phyloP scores from a whole-genome alignment of 1,140 invertebrate species.

The Argopecten irradians region DNA sequence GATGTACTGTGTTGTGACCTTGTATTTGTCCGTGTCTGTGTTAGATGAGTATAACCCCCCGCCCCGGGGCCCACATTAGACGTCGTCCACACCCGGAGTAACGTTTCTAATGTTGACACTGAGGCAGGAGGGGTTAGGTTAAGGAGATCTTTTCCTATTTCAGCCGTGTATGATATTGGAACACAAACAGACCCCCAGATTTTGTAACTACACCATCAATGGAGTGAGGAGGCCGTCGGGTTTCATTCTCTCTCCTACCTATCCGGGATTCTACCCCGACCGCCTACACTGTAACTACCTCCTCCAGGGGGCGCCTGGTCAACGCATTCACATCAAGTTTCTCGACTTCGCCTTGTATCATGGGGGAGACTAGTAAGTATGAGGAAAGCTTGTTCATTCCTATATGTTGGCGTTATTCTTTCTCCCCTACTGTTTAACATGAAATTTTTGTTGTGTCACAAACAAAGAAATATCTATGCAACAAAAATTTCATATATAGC shows the following conservation, averaged over 20 bases:
- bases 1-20: background rate
- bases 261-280: constrained; percentile 99
- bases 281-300: constrained; percentile 94
- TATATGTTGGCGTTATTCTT: background rate
- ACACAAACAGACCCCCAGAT: constrained; percentile 81
- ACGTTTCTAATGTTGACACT: background rate
- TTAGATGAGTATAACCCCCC: background rate
- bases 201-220: constrained; percentile 77
- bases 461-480: background rate
- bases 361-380: constrained; percentile 95
- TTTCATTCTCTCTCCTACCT: constrained; percentile 95
- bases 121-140: background rate
- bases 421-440: background rate
- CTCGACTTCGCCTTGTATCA: constrained; percentile 99
- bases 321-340: constrained; percentile 97
- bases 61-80: constrained; percentile 19
- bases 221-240: constrained; percentile 82
- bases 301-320: constrained; percentile 92
- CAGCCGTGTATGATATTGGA: constrained; percentile 90
- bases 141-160: constrained; percentile 52
- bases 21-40: background rate
- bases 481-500: too few relatives aligned
- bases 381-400: background rate
- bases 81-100: background rate
- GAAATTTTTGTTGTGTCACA: background rate